phyloP scores from a whole-genome alignment of 2,113 vertebrate genomes.

The Sylvia atricapilla region DNA sequence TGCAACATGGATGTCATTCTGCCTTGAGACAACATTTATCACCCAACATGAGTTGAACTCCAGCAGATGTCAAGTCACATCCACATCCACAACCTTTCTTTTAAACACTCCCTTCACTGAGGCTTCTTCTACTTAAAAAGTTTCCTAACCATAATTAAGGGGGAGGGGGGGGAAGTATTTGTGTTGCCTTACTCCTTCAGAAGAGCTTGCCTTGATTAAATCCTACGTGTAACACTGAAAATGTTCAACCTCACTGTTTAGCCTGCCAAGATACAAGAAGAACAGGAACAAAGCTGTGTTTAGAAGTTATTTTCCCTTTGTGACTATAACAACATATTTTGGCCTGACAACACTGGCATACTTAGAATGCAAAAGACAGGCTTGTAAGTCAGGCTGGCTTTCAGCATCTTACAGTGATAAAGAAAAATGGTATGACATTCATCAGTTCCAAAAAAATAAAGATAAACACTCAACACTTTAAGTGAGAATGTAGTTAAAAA shows the following conservation, averaged over 20 bases:
- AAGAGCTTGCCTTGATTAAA: conserved; percentile 34
- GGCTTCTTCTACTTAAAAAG: not conserved
- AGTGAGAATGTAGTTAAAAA: not conserved
- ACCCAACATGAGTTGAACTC: not conserved
- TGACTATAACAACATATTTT: conserved; percentile 57
- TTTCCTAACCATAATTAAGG: not conserved
- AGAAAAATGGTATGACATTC: not conserved
- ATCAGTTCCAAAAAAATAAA: conserved; percentile 12
- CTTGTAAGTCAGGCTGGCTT: conserved; percentile 4
- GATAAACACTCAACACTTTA: conserved; percentile 14
- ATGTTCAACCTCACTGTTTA: conserved; percentile 10
- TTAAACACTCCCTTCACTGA: not conserved
- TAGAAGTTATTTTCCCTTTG: conserved; percentile 56
- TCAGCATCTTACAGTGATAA: conserved; percentile 29
- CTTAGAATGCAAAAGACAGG: not conserved
- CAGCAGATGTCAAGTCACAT: conserved; percentile 13
- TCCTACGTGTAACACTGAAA: conserved; percentile 26
- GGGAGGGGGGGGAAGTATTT: not conserved
- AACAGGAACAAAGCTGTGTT: conserved; percentile 57
- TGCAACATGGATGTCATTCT: conserved; percentile 33
- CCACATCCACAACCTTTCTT: not conserved
- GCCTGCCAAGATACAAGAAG: conserved; percentile 38
- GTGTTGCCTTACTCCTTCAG: not conserved
- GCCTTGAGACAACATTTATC: conserved; percentile 22
- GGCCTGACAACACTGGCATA: conserved; percentile 36